A percentile compares a stretch with the other conserved stretches of the same genome.
phyloP scores from a whole-genome alignment of 2,797 vertebrate genomes.

The Thunnus albacares region DNA sequence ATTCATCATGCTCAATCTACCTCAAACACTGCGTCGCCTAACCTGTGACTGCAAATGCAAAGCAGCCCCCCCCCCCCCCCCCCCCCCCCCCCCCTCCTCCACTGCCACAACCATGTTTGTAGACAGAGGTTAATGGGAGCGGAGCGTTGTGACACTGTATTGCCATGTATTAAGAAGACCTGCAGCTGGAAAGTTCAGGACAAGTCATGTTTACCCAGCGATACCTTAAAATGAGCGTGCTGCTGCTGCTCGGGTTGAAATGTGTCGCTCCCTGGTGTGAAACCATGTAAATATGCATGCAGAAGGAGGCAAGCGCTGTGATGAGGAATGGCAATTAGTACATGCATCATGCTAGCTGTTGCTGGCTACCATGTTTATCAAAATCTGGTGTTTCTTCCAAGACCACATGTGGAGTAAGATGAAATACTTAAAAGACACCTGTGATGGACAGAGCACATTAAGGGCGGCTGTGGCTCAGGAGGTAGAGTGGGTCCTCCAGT shows the following conservation, averaged over 20 bases:
- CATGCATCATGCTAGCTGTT: not conserved
- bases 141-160: slow-evolving; percentile 68
- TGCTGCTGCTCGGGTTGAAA: not conserved
- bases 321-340: slow-evolving; percentile 34
- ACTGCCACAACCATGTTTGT: slow-evolving; percentile 62
- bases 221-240: slow-evolving; percentile 55
- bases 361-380: not conserved
- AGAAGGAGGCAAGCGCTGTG: slow-evolving; percentile 7
- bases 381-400: not conserved
- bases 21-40: slow-evolving; percentile 64
- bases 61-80: slow-evolving; percentile 40
- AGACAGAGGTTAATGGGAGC: slow-evolving; percentile 82
- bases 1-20: slow-evolving; percentile 84
- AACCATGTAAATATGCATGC: slow-evolving; percentile 34
- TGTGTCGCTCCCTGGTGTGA: slow-evolving; percentile 25
- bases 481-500: no score
- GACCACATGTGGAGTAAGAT: not conserved
- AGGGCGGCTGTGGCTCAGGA: no score
- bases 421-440: not conserved
- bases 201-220: slow-evolving; percentile 68
- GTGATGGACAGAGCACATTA: not conserved
- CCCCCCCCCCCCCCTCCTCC: not conserved
- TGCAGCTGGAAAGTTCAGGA: slow-evolving; percentile 70
- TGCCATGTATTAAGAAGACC: slow-evolving; percentile 72
- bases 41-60: slow-evolving; percentile 71